phyloP scores from a whole-genome alignment of 2,888 invertebrate genomes.

The Cylindroiulus punctatus region DNA sequence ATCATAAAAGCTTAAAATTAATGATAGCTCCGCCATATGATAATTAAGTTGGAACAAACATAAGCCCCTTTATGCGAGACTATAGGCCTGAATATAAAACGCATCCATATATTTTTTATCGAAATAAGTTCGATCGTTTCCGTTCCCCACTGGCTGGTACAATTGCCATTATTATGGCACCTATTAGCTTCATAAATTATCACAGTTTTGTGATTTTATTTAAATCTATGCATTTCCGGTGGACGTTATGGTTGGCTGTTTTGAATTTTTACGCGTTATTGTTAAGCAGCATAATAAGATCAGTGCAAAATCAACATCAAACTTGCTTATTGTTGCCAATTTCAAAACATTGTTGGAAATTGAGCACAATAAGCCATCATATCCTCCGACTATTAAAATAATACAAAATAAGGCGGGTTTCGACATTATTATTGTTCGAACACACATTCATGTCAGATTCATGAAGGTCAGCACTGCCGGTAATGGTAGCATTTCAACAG shows the following conservation, averaged over 20 bases:
- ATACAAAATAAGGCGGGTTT: conserved; percentile 33
- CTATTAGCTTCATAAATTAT: conserved; percentile 52
- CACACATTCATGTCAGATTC: not conserved
- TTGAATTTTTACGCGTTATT: conserved; percentile 37
- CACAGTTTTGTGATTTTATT: conserved; percentile 50
- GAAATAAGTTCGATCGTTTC: conserved; percentile 39
- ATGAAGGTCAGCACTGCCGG: not conserved
- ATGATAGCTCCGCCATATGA: not conserved
- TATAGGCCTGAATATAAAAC: not conserved
- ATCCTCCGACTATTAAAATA: conserved; percentile 45
- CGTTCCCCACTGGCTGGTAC: conserved; percentile 7
- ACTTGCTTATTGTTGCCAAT: conserved; percentile 8
- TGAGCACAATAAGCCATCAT: conserved; percentile 23
- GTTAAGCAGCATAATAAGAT: conserved; percentile 40
- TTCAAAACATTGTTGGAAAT: conserved; percentile 42
- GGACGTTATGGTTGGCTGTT: conserved; percentile 50
- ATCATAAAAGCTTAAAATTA: conserved; percentile 43
- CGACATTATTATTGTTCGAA: not conserved
- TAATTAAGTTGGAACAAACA: not conserved
- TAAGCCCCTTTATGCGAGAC: not conserved
- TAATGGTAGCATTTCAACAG: not conserved
- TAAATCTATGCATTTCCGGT: conserved; percentile 46
- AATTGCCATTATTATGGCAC: conserved; percentile 49
- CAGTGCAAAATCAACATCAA: conserved; percentile 27
- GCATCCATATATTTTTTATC: not conserved